Evolutionary conservation across 1,140 invertebrate species (phyloP).

Genomic region (Leguminivora glycinivorella): DNA sequence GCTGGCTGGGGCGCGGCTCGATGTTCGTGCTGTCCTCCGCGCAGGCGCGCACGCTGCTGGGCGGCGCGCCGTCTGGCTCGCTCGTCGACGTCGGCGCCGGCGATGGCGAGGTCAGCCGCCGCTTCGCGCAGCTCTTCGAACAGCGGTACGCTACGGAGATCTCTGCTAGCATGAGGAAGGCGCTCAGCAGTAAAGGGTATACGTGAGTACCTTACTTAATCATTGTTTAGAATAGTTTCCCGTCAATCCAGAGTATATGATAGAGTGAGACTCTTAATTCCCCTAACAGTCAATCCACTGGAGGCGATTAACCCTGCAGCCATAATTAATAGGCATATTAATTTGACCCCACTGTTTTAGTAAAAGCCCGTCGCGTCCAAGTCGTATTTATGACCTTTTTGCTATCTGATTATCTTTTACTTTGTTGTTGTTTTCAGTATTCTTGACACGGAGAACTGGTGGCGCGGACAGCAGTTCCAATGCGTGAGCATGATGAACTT

Average conservation of each 20-base stretch:
- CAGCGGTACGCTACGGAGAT: constrained; percentile 92
- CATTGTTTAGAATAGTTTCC: background rate
- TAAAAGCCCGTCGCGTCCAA: too few species aligned
- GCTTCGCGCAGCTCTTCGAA: constrained; percentile 84
- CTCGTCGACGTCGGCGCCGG: constrained; percentile 94
- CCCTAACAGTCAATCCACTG: too few species aligned
- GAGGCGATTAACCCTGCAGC: too few species aligned
- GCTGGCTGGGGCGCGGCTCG: constrained; percentile 90
- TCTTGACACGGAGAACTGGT: constrained; percentile 88
- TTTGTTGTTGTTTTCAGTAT: constrained; percentile 80
- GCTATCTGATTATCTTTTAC: background rate
- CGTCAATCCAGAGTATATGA: too few species aligned
- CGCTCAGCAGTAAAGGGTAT: constrained; percentile 86
- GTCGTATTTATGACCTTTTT: background rate
- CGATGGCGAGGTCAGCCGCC: constrained; percentile 91
- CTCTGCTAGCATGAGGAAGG: constrained; percentile 88
- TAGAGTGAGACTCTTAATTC: too few species aligned
- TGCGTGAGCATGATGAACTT: constrained; percentile 94
- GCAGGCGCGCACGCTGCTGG: constrained; percentile 86
- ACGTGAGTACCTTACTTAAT: constrained; percentile 79
- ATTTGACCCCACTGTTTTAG: too few species aligned
- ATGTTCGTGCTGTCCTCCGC: constrained; percentile 94
- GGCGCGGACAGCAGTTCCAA: constrained; percentile 82
- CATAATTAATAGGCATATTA: too few species aligned
- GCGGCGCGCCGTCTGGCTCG: constrained; percentile 65